Percentiles rank a stretch among this genome's conserved stretches.
phyloP scores from a whole-genome alignment of 2,888 invertebrate species.

The Ichneumoninae sp. region DNA sequence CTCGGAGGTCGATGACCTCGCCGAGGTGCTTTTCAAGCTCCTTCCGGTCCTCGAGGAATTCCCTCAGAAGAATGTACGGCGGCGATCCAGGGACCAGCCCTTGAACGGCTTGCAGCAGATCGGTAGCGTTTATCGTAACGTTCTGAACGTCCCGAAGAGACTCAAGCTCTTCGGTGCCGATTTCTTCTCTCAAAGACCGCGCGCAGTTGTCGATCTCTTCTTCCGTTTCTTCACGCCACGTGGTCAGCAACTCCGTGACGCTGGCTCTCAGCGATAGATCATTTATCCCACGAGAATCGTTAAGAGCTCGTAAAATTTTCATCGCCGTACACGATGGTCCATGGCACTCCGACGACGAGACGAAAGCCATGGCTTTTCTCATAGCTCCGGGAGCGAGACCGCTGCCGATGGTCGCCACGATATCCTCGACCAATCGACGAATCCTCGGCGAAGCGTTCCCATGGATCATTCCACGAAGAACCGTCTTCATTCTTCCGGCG shows the following conservation, averaged over 20 bases:
- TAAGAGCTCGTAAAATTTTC: not conserved
- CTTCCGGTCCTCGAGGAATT: not conserved
- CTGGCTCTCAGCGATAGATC: not conserved
- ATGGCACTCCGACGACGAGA: not conserved
- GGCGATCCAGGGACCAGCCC: not conserved
- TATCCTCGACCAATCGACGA: slow-evolving; percentile 3
- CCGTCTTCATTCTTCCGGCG: not conserved
- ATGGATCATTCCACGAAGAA: not conserved
- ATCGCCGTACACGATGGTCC: not conserved
- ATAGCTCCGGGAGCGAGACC: not conserved
- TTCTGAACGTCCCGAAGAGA: not conserved
- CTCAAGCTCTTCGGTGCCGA: not conserved
- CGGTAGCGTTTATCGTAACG: not conserved
- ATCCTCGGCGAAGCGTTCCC: not conserved
- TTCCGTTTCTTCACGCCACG: not conserved
- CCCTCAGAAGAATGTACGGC: not conserved
- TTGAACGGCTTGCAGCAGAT: not conserved
- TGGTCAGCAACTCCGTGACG: not conserved
- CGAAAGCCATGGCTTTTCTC: not conserved
- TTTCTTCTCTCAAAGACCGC: not conserved
- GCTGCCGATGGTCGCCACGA: not conserved
- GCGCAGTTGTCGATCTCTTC: not conserved
- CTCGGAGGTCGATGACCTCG: not conserved
- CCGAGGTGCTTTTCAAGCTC: not conserved
- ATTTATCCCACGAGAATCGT: not conserved